A percentile compares a stretch with the other conserved stretches of the same genome.
Evolutionary conservation across 2,888 invertebrate species (phyloP).

Genomic region (Melanotus villosus): DNA sequence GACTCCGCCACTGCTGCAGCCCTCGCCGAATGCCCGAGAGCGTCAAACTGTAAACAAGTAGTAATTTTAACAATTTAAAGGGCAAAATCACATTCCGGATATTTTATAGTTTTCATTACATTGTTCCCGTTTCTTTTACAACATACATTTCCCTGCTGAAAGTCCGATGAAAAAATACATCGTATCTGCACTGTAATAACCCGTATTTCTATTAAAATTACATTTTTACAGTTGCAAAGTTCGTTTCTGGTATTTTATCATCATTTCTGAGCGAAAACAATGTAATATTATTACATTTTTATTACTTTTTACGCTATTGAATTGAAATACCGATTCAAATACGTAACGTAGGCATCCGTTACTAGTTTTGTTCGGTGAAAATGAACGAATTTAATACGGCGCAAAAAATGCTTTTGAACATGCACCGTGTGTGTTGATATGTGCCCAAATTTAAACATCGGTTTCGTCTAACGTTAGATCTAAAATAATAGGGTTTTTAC

Average conservation of each 20-base stretch:
- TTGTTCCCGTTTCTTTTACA: slow-evolving; percentile 56
- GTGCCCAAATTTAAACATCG: neutral
- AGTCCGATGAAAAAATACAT: slow-evolving; percentile 59
- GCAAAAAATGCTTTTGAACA: slow-evolving; percentile 13
- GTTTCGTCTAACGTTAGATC: neutral
- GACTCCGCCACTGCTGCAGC: slow-evolving; percentile 47
- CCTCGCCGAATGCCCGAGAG: slow-evolving; percentile 38
- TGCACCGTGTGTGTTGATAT: too few relatives aligned
- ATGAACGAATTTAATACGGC: slow-evolving; percentile 19
- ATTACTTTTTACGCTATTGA: slow-evolving; percentile 61
- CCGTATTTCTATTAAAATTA: slow-evolving; percentile 63
- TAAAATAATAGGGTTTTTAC: neutral
- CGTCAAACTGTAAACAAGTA: slow-evolving; percentile 57
- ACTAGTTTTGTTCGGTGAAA: slow-evolving; percentile 13
- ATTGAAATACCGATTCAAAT: slow-evolving; percentile 56
- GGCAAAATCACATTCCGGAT: slow-evolving; percentile 48
- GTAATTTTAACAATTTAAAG: slow-evolving; percentile 56
- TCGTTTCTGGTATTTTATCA: slow-evolving; percentile 63
- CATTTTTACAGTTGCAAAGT: slow-evolving; percentile 62
- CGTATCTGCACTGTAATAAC: slow-evolving; percentile 57
- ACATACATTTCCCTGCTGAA: slow-evolving; percentile 57
- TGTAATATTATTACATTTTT: slow-evolving; percentile 64
- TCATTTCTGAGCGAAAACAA: slow-evolving; percentile 64
- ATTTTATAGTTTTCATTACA: slow-evolving; percentile 62
- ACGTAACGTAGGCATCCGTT: slow-evolving; percentile 34